Conservation (phyloP, 2,888 invertebrate genomes). For the Polydrusus pterygomalis region DNA sequence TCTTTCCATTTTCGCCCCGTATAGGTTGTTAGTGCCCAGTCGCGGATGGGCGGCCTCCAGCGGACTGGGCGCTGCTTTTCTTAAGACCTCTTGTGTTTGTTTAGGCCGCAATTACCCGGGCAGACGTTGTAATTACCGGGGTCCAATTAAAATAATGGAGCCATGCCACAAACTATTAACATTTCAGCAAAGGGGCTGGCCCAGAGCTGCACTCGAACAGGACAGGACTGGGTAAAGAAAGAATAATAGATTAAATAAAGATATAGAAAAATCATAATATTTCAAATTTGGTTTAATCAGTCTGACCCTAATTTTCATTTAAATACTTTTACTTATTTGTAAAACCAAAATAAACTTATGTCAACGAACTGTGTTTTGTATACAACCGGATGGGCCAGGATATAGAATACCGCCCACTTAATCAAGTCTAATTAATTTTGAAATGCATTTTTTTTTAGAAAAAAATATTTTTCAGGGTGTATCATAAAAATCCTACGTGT, state of each 20-base stretch:
- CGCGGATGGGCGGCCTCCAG: slow-evolving; percentile 63
- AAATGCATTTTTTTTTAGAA: too few relatives aligned
- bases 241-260: slow-evolving; percentile 17
- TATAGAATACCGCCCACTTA: too few relatives aligned
- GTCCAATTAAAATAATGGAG: slow-evolving; percentile 74
- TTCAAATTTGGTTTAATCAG: too few relatives aligned
- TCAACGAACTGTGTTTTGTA: too few relatives aligned
- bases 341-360: too few relatives aligned
- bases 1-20: neutral
- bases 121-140: slow-evolving; percentile 71
- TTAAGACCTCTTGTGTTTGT: slow-evolving; percentile 68
- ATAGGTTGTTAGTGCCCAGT: slow-evolving; percentile 8
- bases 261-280: too few relatives aligned
- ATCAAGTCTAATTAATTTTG: too few relatives aligned
- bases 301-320: too few relatives aligned
- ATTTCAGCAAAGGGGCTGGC: slow-evolving; percentile 66
- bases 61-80: slow-evolving; percentile 59
- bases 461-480: too few relatives aligned
- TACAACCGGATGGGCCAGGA: too few relatives aligned
- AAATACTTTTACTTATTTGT: too few relatives aligned
- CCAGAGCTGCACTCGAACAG: slow-evolving; percentile 14
- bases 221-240: neutral
- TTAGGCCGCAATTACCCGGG: slow-evolving; percentile 69
- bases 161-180: slow-evolving; percentile 73
- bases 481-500: too few relatives aligned